A percentile compares a stretch with the other conserved stretches of the same genome.
Evolutionary conservation across 2,113 vertebrate genomes (phyloP).

Genomic region (Heteronetta atricapilla): DNA sequence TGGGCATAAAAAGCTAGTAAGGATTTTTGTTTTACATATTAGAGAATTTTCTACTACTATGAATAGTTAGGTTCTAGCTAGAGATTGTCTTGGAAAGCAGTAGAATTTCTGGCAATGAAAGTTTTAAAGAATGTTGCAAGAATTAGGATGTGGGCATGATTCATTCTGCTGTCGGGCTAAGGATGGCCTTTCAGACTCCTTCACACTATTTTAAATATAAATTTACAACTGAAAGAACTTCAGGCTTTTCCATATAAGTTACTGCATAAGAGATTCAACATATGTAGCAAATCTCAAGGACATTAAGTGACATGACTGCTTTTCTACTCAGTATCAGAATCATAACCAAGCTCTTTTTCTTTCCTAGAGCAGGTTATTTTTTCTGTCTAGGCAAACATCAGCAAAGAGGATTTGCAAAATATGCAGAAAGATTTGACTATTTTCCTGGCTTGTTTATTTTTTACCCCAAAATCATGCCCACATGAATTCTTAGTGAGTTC

Average conservation of each 20-base stretch:
- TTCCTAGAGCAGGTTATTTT: background rate
- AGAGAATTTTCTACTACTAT: background rate
- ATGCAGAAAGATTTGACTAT: background rate
- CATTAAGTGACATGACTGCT: background rate
- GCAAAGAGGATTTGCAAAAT: background rate
- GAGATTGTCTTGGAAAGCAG: background rate
- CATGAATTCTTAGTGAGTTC: background rate
- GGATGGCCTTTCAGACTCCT: background rate
- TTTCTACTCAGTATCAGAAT: background rate
- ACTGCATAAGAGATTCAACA: background rate
- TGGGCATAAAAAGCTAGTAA: background rate
- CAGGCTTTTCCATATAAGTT: background rate
- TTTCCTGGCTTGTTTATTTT: background rate
- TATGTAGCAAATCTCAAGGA: background rate
- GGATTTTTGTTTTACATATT: background rate
- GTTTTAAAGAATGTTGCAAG: background rate
- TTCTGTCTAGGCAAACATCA: background rate
- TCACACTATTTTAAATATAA: background rate
- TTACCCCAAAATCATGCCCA: background rate
- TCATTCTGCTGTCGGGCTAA: background rate
- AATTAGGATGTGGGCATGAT: background rate
- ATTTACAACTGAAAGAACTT: background rate
- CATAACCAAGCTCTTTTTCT: background rate
- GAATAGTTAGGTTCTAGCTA: background rate
- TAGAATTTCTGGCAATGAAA: background rate